These are phyloP conservation scores for Drosophila repleta DNA, from an alignment of 1,140 invertebrate genomes.

Conservation along the genomic window DNA sequence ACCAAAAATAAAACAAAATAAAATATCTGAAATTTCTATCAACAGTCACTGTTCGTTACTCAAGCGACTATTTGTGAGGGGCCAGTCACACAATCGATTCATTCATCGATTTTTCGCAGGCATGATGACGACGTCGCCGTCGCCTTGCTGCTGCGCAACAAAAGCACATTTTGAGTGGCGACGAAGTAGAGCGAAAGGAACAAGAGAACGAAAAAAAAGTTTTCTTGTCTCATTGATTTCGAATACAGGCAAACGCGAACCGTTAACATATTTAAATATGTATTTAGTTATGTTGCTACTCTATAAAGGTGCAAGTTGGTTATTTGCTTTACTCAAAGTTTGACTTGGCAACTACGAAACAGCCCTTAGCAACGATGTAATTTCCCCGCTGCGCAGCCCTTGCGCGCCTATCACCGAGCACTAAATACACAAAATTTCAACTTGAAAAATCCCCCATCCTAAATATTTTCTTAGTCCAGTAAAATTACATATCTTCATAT, in stretches of 20 bases:
- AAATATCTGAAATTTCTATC: background rate
- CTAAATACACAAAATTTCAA: slow-evolving; percentile 79
- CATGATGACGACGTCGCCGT: slow-evolving; percentile 54
- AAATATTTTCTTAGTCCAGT: slow-evolving; percentile 32
- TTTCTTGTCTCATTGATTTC: slow-evolving; percentile 47
- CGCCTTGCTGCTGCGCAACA: slow-evolving; percentile 64
- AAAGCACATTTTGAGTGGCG: slow-evolving; percentile 68
- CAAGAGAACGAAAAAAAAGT: slow-evolving; percentile 24
- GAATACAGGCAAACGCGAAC: slow-evolving; percentile 28
- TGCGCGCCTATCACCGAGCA: slow-evolving; percentile 43
- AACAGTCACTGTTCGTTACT: background rate
- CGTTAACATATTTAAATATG: slow-evolving; percentile 49
- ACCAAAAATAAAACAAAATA: slow-evolving; percentile 17
- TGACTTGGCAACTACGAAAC: slow-evolving; percentile 67
- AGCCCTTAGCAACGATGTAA: slow-evolving; percentile 73
- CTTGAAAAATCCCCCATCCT: slow-evolving; percentile 35
- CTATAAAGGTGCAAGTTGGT: background rate
- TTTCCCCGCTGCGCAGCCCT: slow-evolving; percentile 60
- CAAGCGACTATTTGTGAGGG: slow-evolving; percentile 26
- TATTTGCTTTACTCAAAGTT: slow-evolving; percentile 38
- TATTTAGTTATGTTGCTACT: slow-evolving; percentile 37
- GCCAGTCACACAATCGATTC: slow-evolving; percentile 76
- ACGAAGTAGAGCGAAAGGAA: slow-evolving; percentile 24
- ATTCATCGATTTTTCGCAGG: slow-evolving; percentile 83
- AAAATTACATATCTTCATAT: slow-evolving; percentile 43